Conservation (phyloP, 2,113 vertebrate genomes). For the Pseudonaja textilis region DNA sequence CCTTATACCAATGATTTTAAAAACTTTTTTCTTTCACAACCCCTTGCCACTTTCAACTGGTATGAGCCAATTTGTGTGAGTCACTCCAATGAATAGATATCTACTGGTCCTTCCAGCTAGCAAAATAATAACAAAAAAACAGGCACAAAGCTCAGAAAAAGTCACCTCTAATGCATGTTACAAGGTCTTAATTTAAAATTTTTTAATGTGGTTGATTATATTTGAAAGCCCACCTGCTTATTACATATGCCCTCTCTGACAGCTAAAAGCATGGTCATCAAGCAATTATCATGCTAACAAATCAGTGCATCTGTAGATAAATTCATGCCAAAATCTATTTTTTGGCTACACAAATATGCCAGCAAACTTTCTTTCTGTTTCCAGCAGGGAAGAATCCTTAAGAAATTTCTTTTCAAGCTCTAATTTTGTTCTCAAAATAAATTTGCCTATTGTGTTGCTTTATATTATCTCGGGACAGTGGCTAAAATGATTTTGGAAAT, state of each 20-base stretch:
- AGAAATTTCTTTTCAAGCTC: background rate
- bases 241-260: background rate
- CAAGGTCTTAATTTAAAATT: background rate
- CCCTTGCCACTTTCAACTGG: background rate
- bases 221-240: background rate
- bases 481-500: background rate
- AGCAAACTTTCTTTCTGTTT: background rate
- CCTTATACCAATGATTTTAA: background rate
- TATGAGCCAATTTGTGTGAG: background rate
- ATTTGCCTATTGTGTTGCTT: background rate
- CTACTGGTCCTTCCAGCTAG: background rate
- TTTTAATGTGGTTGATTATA: background rate
- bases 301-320: background rate
- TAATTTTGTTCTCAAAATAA: background rate
- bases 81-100: no score
- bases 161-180: background rate
- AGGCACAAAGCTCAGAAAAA: background rate
- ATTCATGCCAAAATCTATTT: background rate
- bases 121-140: background rate
- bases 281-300: background rate
- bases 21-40: background rate
- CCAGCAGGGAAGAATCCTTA: background rate
- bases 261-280: background rate
- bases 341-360: background rate
- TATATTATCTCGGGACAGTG: background rate